A percentile compares a stretch with the other conserved stretches of the same genome.
These are phyloP conservation scores for Sylvicola fuscatus DNA, from an alignment of 2,888 invertebrate genomes.

Conservation along the genomic window DNA sequence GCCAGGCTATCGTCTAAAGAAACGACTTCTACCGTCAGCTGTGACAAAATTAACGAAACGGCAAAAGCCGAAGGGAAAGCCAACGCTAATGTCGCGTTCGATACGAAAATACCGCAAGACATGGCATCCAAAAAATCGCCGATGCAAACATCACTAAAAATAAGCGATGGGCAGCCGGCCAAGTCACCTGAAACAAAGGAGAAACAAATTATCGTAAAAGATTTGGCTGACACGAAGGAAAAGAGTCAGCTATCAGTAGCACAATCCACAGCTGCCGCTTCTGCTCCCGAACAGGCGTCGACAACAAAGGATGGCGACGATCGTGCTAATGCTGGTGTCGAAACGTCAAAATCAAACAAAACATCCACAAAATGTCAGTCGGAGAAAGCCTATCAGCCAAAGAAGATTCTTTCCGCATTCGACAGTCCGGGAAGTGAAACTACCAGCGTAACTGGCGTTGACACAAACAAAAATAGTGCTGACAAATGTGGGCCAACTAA, in stretches of 20 bases:
- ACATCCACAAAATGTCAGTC: background rate
- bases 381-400: background rate
- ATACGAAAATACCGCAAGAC: conserved; percentile 1
- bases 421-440: background rate
- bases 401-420: conserved; percentile 1
- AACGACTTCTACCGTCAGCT: background rate
- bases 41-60: background rate
- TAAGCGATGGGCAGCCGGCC: conserved; percentile 18
- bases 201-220: conserved; percentile 9
- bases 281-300: no score
- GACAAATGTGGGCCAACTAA: background rate
- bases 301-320: no score
- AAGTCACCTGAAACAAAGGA: conserved; percentile 21
- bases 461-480: conserved; percentile 1
- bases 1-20: no score
- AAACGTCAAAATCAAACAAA: background rate
- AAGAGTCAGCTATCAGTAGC: background rate
- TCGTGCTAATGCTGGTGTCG: conserved; percentile 1
- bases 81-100: background rate
- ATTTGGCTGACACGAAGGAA: conserved; percentile 8
- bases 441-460: background rate
- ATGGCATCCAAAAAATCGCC: conserved; percentile 13
- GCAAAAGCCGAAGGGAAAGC: background rate
- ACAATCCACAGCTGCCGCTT: no score
- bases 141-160: conserved; percentile 15